Conservation (phyloP, 2,113 vertebrate genomes). For the Dromas ardeola region DNA sequence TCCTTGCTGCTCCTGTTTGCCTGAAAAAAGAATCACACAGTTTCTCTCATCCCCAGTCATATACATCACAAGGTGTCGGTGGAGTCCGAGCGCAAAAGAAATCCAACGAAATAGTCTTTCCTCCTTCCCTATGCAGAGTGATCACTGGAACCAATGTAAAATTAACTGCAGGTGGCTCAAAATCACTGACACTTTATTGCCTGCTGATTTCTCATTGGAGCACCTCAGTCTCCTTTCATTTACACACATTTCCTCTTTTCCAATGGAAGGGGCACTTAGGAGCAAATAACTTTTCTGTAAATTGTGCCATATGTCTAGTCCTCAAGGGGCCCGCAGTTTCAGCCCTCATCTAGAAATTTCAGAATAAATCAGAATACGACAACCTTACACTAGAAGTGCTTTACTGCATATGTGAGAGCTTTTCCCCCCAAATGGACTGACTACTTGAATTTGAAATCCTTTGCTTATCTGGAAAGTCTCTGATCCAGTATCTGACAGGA, state of each 20-base stretch:
- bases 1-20: background rate
- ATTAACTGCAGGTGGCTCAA: conserved; percentile 44
- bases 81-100: background rate
- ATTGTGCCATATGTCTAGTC: background rate
- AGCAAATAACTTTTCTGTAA: conserved; percentile 22
- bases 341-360: conserved; percentile 21
- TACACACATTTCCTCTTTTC: conserved; percentile 7
- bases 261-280: background rate
- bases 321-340: background rate
- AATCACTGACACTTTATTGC: conserved; percentile 27
- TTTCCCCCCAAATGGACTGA: background rate
- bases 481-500: background rate
- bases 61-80: background rate
- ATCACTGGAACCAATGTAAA: conserved; percentile 20
- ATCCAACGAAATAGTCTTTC: background rate
- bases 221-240: conserved; percentile 18
- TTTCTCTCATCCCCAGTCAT: background rate
- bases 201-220: conserved; percentile 43
- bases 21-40: background rate
- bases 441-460: conserved; percentile 23
- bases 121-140: background rate
- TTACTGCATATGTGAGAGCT: background rate
- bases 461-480: background rate
- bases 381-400: background rate
- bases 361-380: background rate